Evolutionary conservation across 2,113 vertebrate species (phyloP).

Genomic region (Xiphophorus maculatus): DNA sequence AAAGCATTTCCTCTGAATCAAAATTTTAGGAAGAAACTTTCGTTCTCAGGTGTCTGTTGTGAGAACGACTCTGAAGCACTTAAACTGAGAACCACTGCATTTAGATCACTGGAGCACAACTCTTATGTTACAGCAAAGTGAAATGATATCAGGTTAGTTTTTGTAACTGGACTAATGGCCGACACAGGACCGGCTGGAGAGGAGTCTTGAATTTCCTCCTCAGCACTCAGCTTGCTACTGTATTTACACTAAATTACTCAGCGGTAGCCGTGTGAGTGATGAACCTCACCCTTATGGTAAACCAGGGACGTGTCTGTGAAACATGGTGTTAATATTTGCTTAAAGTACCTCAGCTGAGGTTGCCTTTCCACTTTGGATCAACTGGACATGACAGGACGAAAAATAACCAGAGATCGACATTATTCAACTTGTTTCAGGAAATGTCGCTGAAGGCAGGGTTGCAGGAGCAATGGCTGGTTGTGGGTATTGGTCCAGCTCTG

Average conservation of each 20-base stretch:
- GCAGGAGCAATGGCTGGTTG: slow-evolving; percentile 48
- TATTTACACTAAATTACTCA: slow-evolving; percentile 34
- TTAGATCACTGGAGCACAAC: slow-evolving; percentile 40
- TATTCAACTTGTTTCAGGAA: slow-evolving; percentile 30
- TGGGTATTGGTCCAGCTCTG: slow-evolving; percentile 33
- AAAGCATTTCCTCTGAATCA: slow-evolving; percentile 20
- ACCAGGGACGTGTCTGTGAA: slow-evolving; percentile 13
- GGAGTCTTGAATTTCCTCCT: slow-evolving; percentile 48
- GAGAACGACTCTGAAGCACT: slow-evolving; percentile 38
- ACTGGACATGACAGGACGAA: slow-evolving; percentile 23
- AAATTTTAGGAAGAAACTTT: slow-evolving; percentile 44
- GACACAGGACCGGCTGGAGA: slow-evolving; percentile 38
- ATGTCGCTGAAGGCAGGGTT: slow-evolving; percentile 47
- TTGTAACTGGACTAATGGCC: slow-evolving; percentile 48
- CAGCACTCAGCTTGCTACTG: slow-evolving; percentile 29
- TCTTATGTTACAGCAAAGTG: slow-evolving; percentile 53
- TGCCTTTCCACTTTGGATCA: slow-evolving; percentile 28
- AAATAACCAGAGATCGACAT: slow-evolving; percentile 53
- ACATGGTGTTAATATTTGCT: neutral
- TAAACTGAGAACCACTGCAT: slow-evolving; percentile 34
- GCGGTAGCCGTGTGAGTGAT: slow-evolving; percentile 19
- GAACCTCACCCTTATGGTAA: slow-evolving; percentile 41
- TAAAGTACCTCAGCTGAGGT: slow-evolving; percentile 45
- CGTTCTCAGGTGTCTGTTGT: slow-evolving; percentile 42
- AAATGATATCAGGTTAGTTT: slow-evolving; percentile 68